Conservation (phyloP, 2,797 vertebrate species). For the Scleropages formosus region DNA sequence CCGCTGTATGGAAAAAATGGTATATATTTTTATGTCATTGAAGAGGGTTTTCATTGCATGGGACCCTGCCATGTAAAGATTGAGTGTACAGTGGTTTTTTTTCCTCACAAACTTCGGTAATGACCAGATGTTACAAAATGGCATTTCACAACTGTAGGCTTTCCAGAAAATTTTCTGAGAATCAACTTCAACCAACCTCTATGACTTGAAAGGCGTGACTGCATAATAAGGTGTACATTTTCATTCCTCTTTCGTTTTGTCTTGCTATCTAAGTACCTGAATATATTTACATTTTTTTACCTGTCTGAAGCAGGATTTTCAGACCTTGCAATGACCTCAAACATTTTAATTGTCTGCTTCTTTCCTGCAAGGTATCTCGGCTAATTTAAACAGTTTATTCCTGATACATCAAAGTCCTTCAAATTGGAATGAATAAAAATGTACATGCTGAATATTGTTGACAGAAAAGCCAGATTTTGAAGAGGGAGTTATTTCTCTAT, state of each 20-base stretch:
- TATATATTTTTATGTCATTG: no score
- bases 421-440: constrained; percentile 25
- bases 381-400: constrained; percentile 35
- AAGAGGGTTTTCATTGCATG: no score
- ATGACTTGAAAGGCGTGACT: constrained; percentile 24
- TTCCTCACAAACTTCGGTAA: constrained; percentile 49
- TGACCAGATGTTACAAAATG: constrained; percentile 29
- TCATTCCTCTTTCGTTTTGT: constrained; percentile 31
- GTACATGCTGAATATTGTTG: constrained; percentile 28
- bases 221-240: constrained; percentile 43
- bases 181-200: no score
- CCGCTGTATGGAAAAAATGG: no score
- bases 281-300: constrained; percentile 39
- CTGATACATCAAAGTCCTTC: constrained; percentile 12
- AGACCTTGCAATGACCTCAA: constrained; percentile 34
- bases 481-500: not conserved
- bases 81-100: no score
- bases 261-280: constrained; percentile 27
- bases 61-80: no score
- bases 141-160: not conserved
- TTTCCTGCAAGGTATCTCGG: constrained; percentile 27
- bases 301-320: constrained; percentile 27
- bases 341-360: constrained; percentile 39
- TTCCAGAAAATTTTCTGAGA: constrained; percentile 9
- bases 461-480: constrained; percentile 28